phyloP scores from a whole-genome alignment of 1,140 invertebrate species.

The Leguminivora glycinivorella region DNA sequence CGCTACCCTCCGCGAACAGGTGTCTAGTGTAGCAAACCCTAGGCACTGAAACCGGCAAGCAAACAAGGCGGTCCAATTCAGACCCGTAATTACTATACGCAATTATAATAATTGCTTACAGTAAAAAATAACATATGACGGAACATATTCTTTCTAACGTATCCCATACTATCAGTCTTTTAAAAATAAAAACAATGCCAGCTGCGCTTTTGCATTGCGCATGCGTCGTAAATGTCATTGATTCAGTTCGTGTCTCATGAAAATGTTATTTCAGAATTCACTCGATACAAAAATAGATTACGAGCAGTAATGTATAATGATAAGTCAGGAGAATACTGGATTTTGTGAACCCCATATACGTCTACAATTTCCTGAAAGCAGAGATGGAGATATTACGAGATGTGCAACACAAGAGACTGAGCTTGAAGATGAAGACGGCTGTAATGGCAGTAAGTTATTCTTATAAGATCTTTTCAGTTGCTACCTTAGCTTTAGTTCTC shows the following conservation, averaged over 20 bases:
- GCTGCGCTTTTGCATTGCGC: background rate
- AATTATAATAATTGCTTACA: too few relatives aligned
- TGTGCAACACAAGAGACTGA: background rate
- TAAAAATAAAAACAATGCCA: background rate
- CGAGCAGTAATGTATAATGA: background rate
- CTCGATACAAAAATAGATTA: background rate
- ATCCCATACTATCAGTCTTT: too few relatives aligned
- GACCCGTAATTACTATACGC: too few relatives aligned
- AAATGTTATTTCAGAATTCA: background rate
- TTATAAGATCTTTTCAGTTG: background rate
- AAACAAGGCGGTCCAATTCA: too few relatives aligned
- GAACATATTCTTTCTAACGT: too few relatives aligned
- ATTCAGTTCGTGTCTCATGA: background rate
- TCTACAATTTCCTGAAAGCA: background rate
- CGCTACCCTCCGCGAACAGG: too few relatives aligned
- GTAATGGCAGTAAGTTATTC: conserved; percentile 1
- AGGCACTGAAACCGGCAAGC: too few relatives aligned
- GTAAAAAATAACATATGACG: too few relatives aligned
- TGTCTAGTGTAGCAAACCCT: too few relatives aligned
- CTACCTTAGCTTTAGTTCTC: background rate
- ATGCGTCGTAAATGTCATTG: background rate
- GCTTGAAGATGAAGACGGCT: too few relatives aligned
- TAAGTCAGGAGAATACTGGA: background rate
- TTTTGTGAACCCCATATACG: background rate
- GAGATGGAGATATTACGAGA: background rate